phyloP scores from a whole-genome alignment of 2,797 vertebrate species.

The Amblyraja radiata region DNA sequence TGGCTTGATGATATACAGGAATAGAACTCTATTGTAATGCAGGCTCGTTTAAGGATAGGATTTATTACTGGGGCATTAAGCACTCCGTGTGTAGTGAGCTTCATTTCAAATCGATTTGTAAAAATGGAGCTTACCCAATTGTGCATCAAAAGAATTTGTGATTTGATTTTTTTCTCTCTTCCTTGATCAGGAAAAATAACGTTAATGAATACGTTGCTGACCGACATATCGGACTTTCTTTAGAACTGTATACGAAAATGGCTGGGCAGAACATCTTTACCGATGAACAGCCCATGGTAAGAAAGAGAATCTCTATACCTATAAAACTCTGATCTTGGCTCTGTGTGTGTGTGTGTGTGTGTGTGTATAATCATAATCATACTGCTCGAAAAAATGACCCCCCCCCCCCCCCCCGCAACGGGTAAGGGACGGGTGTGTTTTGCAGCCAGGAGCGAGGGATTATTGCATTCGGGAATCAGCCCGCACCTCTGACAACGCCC shows the following conservation, averaged over 20 bases:
- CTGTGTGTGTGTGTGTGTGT: no score
- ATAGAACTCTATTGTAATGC: background rate
- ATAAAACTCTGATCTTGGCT: no score
- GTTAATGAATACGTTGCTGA: conserved; percentile 38
- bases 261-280: conserved; percentile 43
- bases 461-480: no score
- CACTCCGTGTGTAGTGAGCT: background rate
- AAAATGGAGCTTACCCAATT: background rate
- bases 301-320: background rate
- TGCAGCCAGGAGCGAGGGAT: no score
- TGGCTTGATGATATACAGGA: no score
- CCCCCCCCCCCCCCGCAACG: no score
- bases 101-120: background rate
- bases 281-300: conserved; percentile 43
- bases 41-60: background rate
- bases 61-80: no score
- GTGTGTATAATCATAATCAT: no score
- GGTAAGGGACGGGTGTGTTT: no score
- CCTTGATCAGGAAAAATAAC: conserved; percentile 40
- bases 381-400: no score
- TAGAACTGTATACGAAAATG: background rate
- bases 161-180: background rate
- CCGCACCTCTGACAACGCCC: no score
- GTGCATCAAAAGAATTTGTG: background rate
- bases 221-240: conserved; percentile 39